Evolutionary conservation across 2,113 vertebrate genomes (phyloP).

Genomic region (Telmatochromis sp.): DNA sequence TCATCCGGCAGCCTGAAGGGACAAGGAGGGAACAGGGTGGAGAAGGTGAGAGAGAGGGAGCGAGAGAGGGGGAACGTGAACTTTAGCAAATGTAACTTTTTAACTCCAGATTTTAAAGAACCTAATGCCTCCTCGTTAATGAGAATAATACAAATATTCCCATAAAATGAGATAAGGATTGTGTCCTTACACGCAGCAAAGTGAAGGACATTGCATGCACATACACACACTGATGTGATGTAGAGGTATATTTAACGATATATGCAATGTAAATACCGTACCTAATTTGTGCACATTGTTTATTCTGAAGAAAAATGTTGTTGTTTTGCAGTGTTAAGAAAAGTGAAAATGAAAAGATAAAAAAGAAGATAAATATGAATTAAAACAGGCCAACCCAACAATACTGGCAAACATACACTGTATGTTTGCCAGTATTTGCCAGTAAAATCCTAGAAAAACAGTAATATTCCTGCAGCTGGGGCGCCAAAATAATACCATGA

Average conservation of each 20-base stretch:
- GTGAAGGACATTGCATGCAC: background rate
- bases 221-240: background rate
- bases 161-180: background rate
- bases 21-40: background rate
- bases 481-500: background rate
- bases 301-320: background rate
- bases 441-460: background rate
- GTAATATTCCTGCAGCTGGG: background rate
- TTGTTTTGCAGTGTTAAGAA: background rate
- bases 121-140: fast-evolving
- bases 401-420: background rate
- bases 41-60: background rate
- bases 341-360: background rate
- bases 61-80: background rate
- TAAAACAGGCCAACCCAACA: background rate
- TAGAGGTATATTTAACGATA: background rate
- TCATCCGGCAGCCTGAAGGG: conserved; percentile 40
- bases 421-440: too few relatives aligned
- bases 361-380: background rate
- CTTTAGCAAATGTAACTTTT: background rate
- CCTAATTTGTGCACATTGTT: background rate
- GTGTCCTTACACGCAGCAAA: background rate
- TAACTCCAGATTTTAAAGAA: background rate
- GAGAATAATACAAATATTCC: background rate
- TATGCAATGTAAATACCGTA: background rate